Conservation (phyloP, 2,888 invertebrate genomes). For the Megastigmus dorsalis region DNA sequence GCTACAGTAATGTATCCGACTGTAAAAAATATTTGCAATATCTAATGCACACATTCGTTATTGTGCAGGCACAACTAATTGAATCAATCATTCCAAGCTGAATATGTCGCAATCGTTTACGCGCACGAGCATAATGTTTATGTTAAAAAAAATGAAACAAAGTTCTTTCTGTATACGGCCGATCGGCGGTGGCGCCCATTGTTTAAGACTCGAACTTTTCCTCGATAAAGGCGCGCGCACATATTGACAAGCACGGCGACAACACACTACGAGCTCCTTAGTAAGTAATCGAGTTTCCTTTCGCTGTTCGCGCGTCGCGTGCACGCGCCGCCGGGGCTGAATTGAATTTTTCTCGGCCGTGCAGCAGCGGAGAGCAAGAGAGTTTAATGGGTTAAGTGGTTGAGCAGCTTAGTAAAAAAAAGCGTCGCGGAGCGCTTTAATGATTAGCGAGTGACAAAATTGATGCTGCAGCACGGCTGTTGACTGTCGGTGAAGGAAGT, state of each 20-base stretch:
- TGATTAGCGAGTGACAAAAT: slow-evolving; percentile 28
- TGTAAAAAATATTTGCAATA: too few species aligned
- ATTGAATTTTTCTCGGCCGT: slow-evolving; percentile 42
- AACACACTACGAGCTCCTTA: background rate
- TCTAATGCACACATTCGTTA: too few species aligned
- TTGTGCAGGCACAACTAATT: too few species aligned
- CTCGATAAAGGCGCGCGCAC: background rate
- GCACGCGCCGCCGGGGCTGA: too few species aligned
- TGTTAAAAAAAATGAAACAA: too few species aligned
- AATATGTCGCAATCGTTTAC: too few species aligned
- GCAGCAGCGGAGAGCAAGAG: background rate
- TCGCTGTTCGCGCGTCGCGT: slow-evolving; percentile 11
- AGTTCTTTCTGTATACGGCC: too few species aligned
- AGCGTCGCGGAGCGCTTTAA: slow-evolving; percentile 11
- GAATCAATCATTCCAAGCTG: too few species aligned
- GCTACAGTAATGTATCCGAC: too few species aligned
- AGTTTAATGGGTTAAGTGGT: slow-evolving; percentile 45
- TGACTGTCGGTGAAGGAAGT: too few species aligned
- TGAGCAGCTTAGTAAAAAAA: slow-evolving; percentile 22
- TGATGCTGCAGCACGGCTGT: slow-evolving; percentile 18
- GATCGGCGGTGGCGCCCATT: too few species aligned
- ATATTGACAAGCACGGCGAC: background rate
- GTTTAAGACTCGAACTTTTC: slow-evolving; percentile 1
- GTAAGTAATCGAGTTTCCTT: slow-evolving; percentile 40
- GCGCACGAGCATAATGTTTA: too few species aligned